Evolutionary conservation across 2,113 vertebrate species (phyloP), one percentile per base, ranked within the genome.

Genomic region (Cavia porcellus): DNA sequence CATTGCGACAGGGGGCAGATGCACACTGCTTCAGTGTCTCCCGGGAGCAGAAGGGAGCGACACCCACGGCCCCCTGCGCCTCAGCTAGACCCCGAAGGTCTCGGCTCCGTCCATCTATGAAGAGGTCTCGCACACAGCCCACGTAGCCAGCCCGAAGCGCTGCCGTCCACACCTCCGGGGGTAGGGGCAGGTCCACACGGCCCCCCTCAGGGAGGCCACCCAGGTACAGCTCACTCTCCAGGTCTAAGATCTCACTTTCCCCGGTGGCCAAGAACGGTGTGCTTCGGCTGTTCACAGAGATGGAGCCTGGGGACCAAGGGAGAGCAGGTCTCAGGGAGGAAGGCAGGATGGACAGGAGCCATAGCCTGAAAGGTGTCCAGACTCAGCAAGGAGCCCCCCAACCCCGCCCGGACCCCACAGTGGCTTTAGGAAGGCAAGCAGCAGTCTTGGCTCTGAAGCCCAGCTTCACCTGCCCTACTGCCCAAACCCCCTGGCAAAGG

Each of bases 201-300:
- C 98, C 98, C 17, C 98, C 98, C 77, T 99, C 99, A 0, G 99
- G 99, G n/a, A 99, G 98, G 13, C 99, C 99, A 3, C 99, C 99
- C 24, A 99, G 98, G 97, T 99, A 99, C 98, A 99, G 99, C 97
- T 99, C 99, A 1, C 99, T 99, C 79, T 99, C 99, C 94, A 99
- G 98, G 98, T 99, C 99, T 70, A 99, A 98, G 97, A 99, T 98
- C 98, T 99, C 99, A 1, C 99, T 99, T 97, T 99, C 99, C 94
- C 99, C 99, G 0, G 99, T 99, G 64, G 99, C 99, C 77, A 99
- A 97, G 97, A 99, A 99, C 0, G 99, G 99, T 3, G 99, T 97
- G 98, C 99, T 99, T 95, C 99, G 99, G 98, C 99, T 99, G 97
- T 99, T 99, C 64, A 99, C 99, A 0, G 99, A 99, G 98, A 99